Evolutionary conservation across 2,797 vertebrate genomes (phyloP), one percentile per base, ranked within the genome.

Genomic region (Xerus rutilus): DNA sequence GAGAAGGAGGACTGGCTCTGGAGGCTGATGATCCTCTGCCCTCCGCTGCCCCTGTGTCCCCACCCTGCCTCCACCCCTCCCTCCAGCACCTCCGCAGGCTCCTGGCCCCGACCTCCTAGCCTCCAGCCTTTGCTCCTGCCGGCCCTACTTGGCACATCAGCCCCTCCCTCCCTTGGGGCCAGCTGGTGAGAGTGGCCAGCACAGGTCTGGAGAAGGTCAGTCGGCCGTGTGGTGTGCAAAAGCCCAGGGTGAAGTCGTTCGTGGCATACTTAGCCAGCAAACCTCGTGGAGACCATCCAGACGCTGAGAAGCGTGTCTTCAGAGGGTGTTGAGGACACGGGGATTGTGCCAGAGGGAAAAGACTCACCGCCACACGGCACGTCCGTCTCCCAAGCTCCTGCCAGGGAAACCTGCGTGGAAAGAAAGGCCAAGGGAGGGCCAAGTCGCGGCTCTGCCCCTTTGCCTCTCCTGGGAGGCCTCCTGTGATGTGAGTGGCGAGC

Each of bases 381-480:
- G 0, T 5, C 43, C 2, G 4, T 13, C 84, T 70, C 25, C 67
- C 18, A 7, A 45, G 43, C 77, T 7, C n/a, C 49, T 7, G 13
- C 7, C 39, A 74, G n/a, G 35, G 23, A 76, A 59, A 49, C 7
- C 1, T 2, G 9, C 1, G 3, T 28, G 15, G 1, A 14, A 28
- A 69, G 67, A 17, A 45, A 32, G 67, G 13, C 18, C 13, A 3
- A n/a, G 21, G 4, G 11, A 35, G 0, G 6, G 21, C 20, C 13
- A 0, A 11, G 9, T 25, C 2, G 20, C 15, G 25, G 5, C 5
- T 3, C 6, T 9, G 0, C 7, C 13, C 25, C 4, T 2, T 32
- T 15, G 1, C 8, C 35, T 28, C 70, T 54, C 25, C 32, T 52
- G 1, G 54, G 54, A 7, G 18, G 17, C 54, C 54, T 54, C 54